A percentile compares a stretch with the other conserved stretches of the same genome.
These are phyloP conservation scores for Drosophila repleta DNA, from an alignment of 1,140 invertebrate genomes.

Conservation along the genomic window DNA sequence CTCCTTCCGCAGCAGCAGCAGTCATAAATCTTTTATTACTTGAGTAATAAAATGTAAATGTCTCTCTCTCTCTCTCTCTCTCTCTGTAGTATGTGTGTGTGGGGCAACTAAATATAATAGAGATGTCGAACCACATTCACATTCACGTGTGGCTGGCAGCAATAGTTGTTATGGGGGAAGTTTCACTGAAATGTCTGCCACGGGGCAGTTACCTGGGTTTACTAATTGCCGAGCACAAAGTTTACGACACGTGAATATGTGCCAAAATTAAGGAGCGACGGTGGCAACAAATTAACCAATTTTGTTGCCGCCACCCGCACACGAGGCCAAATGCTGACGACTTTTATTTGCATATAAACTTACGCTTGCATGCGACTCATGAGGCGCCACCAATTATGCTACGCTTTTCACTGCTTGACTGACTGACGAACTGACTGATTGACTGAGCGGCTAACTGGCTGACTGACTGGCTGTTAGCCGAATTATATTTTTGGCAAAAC, in stretches of 20 bases:
- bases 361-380: slow-evolving; percentile 81
- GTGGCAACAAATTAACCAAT: slow-evolving; percentile 57
- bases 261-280: slow-evolving; percentile 44
- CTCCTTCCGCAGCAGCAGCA: neutral
- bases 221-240: slow-evolving; percentile 49
- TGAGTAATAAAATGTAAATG: slow-evolving; percentile 18
- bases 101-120: slow-evolving; percentile 1
- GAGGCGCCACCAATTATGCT: slow-evolving; percentile 64
- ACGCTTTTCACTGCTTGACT: slow-evolving; percentile 5
- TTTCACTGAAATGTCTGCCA: slow-evolving; percentile 24
- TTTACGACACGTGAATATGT: slow-evolving; percentile 52
- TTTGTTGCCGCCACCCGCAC: slow-evolving; percentile 23
- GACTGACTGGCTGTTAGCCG: neutral
- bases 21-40: slow-evolving; percentile 42
- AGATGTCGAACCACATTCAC: neutral
- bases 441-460: neutral
- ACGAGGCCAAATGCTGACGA: slow-evolving; percentile 14
- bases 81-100: neutral
- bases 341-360: slow-evolving; percentile 65
- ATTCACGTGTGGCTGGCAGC: neutral
- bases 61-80: neutral
- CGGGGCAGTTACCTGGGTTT: slow-evolving; percentile 30
- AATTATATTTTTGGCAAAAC: slow-evolving; percentile 53
- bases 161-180: slow-evolving; percentile 17
- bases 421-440: neutral